A percentile compares a stretch with the other conserved stretches of the same genome.
These are phyloP conservation scores for Drosophila orosa DNA, from an alignment of 1,140 invertebrate genomes.

Conservation along the genomic window DNA sequence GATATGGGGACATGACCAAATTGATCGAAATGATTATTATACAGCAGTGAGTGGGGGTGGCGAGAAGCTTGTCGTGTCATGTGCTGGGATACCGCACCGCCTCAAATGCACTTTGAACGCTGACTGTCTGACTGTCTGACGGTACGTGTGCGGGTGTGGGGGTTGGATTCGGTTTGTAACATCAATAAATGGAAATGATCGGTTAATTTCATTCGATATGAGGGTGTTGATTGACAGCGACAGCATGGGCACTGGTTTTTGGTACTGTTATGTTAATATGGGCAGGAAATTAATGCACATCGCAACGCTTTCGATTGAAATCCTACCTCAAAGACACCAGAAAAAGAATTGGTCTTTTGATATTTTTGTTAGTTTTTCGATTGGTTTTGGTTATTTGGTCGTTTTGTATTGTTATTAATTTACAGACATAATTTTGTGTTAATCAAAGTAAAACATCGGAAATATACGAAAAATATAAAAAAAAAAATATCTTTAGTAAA, in stretches of 20 bases:
- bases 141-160: background rate
- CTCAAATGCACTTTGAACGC: slow-evolving; percentile 36
- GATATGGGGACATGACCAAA: slow-evolving; percentile 16
- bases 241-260: slow-evolving; percentile 29
- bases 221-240: slow-evolving; percentile 35
- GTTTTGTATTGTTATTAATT: slow-evolving; percentile 52
- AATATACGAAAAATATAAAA: slow-evolving; percentile 59
- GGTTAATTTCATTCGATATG: slow-evolving; percentile 38
- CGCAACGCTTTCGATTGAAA: slow-evolving; percentile 55
- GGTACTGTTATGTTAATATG: slow-evolving; percentile 29
- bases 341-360: slow-evolving; percentile 83
- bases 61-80: background rate
- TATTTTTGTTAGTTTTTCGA: slow-evolving; percentile 57
- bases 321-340: slow-evolving; percentile 84
- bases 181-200: slow-evolving; percentile 33
- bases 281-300: slow-evolving; percentile 48
- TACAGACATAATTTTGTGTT: slow-evolving; percentile 47
- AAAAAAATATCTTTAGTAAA: slow-evolving; percentile 58
- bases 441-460: slow-evolving; percentile 61
- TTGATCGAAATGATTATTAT: slow-evolving; percentile 1
- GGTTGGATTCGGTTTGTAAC: slow-evolving; percentile 8
- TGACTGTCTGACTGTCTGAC: slow-evolving; percentile 11
- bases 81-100: slow-evolving; percentile 2
- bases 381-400: slow-evolving; percentile 18
- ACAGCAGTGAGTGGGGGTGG: slow-evolving; percentile 1